These are phyloP conservation scores for Myopa testacea DNA, from an alignment of 2,888 invertebrate genomes.

Conservation along the genomic window DNA sequence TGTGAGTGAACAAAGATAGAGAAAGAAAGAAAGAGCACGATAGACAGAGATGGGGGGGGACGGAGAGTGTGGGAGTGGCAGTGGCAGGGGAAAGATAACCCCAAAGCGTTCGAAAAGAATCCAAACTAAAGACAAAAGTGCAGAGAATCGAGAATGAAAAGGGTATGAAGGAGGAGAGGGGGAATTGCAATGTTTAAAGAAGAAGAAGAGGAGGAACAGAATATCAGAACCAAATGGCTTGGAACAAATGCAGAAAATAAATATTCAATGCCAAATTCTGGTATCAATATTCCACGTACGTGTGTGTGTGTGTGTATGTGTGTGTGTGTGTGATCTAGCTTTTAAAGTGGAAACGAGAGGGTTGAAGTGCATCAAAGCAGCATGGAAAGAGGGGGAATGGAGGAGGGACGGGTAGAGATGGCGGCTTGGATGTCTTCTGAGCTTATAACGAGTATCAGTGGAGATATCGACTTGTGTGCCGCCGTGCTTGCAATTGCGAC, in stretches of 20 bases:
- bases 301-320: not conserved
- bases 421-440: not conserved
- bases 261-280: constrained; percentile 26
- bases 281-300: constrained; percentile 12
- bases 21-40: not conserved
- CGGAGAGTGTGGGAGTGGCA: not conserved
- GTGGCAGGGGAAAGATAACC: not conserved
- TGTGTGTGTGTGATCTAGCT: too few species aligned
- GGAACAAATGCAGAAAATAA: constrained; percentile 35
- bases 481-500: not conserved
- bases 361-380: not conserved
- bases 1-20: not conserved
- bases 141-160: not conserved
- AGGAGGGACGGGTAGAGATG: not conserved
- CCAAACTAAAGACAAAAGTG: not conserved
- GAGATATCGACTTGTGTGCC: constrained; percentile 16
- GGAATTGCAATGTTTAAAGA: not conserved
- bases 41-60: not conserved
- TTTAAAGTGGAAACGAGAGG: too few species aligned
- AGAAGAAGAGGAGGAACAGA: constrained; percentile 10
- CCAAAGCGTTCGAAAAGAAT: not conserved
- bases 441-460: constrained; percentile 1
- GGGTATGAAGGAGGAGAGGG: not conserved
- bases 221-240: constrained; percentile 22
- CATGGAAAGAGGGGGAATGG: not conserved